Conservation (phyloP, 2,888 invertebrate species). For the Leptinotarsa peninsularis region DNA sequence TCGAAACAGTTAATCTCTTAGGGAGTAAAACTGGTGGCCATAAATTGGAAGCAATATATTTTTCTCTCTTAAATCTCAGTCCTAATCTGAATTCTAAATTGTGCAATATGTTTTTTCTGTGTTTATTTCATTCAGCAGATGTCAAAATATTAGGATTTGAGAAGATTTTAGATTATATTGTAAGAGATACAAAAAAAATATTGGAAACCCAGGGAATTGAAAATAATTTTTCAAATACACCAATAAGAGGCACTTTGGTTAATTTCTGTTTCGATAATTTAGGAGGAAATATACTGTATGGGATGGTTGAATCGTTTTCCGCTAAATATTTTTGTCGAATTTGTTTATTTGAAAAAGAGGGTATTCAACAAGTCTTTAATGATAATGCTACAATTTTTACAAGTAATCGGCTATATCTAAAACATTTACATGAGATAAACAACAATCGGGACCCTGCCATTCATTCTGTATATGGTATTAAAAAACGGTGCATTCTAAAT, state of each 20-base stretch:
- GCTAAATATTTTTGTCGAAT: conserved; percentile 18
- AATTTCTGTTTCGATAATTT: conserved; percentile 17
- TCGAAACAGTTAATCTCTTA: conserved; percentile 9
- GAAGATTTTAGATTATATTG: background rate
- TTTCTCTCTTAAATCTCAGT: background rate
- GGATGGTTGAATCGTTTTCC: background rate
- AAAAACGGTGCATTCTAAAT: background rate
- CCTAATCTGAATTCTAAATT: conserved; percentile 16
- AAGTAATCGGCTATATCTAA: background rate
- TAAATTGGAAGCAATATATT: conserved; percentile 19
- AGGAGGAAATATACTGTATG: background rate
- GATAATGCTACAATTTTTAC: conserved; percentile 3
- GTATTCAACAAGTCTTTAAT: background rate
- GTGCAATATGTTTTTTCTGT: background rate
- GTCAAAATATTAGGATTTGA: conserved; percentile 12
- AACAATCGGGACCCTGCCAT: background rate
- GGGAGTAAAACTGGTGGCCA: conserved; percentile 21
- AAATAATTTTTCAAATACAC: background rate
- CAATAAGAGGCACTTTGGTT: conserved; percentile 17
- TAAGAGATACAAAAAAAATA: conserved; percentile 2
- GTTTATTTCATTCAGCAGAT: conserved; percentile 16
- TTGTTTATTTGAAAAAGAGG: conserved; percentile 3
- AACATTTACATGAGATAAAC: conserved; percentile 11
- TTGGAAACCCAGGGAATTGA: conserved; percentile 14
- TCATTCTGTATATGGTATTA: conserved; percentile 14